Evolutionary conservation across 2,797 vertebrate species (phyloP), one percentile per base, ranked within the genome.

Genomic region (Enteromius radiatus): DNA sequence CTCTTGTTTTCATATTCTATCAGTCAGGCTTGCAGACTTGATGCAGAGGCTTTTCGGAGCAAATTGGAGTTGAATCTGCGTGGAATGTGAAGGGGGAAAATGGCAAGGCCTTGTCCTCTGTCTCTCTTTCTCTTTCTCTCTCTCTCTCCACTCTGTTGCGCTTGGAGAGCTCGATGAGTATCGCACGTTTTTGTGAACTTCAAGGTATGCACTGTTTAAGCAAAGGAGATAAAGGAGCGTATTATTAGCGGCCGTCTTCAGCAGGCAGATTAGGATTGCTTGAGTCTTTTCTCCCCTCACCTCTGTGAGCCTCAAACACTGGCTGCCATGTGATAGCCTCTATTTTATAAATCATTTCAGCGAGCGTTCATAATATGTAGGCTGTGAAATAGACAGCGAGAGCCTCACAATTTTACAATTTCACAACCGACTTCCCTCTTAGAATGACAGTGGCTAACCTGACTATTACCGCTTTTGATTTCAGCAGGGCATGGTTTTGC

Each of bases 401-500:
- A 89, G 90, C 88, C 91, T 91, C 87, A 86, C 89, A 85, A 93
- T 95, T 95, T 95, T 92, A 94, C 85, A 92, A 94, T 96, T 96
- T 95, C 94, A 94, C 87, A 92, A 86, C 91, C 91, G 90, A 91
- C 89, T 95, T 95, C 92, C 91, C 90, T 90, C 89, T 92, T 91
- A 92, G 95, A 95, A 95, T 94, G 89, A 94, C 91, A 94, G 89
- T 89, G 92, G 92, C 87, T 89, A 92, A 94, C 89, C 88, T 92
- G 89, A 84, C 91, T 92, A 92, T 94, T 94, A 94, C 92, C 91
- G 89, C 90, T 92, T 96, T 96, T 94, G 92, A 93, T 92, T 95
- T 93, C 90, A 77, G 86, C 91, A 92, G 86, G 90, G 89, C 93
- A 90, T 90, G 89, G 90, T 90, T 95, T 93, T 93, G 92, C 89